A percentile compares a stretch with the other conserved stretches of the same genome.
Evolutionary conservation across 37 sponge, comb jelly and placozoan species (phyloP).

Genomic region (Trichoplax adhaerens): DNA sequence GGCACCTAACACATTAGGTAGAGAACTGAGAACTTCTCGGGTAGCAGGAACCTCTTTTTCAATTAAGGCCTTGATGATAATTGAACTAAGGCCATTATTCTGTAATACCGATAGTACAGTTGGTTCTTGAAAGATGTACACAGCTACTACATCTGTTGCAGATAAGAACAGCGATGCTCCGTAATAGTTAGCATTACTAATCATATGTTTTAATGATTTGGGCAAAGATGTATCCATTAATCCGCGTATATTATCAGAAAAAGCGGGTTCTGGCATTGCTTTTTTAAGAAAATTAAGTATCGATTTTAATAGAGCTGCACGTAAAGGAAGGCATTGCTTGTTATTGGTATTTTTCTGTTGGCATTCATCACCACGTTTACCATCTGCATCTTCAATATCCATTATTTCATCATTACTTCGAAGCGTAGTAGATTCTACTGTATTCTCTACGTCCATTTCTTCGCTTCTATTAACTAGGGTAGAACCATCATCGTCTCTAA

Average conservation of each 20-base stretch:
- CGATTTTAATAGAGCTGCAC: slow-evolving; percentile 88
- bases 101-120: slow-evolving; percentile 71
- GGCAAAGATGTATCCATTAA: slow-evolving; percentile 79
- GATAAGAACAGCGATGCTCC: slow-evolving; percentile 78
- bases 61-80: slow-evolving; percentile 78
- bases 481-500: no score
- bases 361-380: no score
- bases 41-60: slow-evolving; percentile 80
- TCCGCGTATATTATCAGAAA: slow-evolving; percentile 75
- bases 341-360: background rate
- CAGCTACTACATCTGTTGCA: slow-evolving; percentile 80
- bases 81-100: slow-evolving; percentile 72
- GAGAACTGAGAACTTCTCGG: slow-evolving; percentile 69
- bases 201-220: slow-evolving; percentile 65
- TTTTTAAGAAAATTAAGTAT: slow-evolving; percentile 91
- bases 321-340: slow-evolving; percentile 52
- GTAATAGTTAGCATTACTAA: slow-evolving; percentile 91
- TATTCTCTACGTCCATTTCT: background rate
- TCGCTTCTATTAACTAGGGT: background rate
- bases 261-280: slow-evolving; percentile 68
- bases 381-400: no score
- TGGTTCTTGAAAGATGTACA: slow-evolving; percentile 79
- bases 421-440: slow-evolving; percentile 5
- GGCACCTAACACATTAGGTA: slow-evolving; percentile 87
- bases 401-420: no score